These are phyloP conservation scores for Dolichoris vasculosae DNA, from an alignment of 1,140 invertebrate genomes.

Conservation along the genomic window DNA sequence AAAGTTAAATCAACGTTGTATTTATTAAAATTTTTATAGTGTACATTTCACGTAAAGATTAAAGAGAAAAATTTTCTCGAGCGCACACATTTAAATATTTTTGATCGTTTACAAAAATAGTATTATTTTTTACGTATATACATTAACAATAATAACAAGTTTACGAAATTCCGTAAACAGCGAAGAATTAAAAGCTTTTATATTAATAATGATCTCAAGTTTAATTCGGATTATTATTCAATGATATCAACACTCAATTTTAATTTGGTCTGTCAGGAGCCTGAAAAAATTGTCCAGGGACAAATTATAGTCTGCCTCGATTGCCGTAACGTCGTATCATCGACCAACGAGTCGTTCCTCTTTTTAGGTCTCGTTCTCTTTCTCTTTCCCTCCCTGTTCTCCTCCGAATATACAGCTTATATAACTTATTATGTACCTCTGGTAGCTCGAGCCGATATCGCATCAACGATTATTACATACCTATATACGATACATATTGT, in stretches of 20 bases:
- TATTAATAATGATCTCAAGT: not conserved
- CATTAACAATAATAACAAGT: not conserved
- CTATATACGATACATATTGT: not conserved
- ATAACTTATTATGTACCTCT: not conserved
- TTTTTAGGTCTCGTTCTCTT: not conserved
- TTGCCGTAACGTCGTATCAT: slow-evolving; percentile 5
- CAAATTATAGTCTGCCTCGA: not conserved
- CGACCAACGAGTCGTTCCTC: not conserved
- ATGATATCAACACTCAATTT: not conserved
- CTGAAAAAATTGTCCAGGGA: not conserved
- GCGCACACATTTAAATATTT: no score
- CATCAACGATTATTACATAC: not conserved
- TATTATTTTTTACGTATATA: not conserved
- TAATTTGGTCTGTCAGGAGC: not conserved
- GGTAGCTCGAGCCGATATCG: not conserved
- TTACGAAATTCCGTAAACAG: not conserved
- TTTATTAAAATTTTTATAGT: no score
- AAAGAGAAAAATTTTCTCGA: no score
- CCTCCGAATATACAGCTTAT: not conserved
- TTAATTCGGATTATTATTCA: not conserved
- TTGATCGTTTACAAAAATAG: no score
- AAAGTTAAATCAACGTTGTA: no score
- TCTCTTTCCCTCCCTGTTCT: not conserved
- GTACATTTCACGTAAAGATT: no score
- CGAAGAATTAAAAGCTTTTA: not conserved